Evolutionary conservation across 2,113 vertebrate genomes (phyloP).

Genomic region (Campylorhamphus procurvoides): DNA sequence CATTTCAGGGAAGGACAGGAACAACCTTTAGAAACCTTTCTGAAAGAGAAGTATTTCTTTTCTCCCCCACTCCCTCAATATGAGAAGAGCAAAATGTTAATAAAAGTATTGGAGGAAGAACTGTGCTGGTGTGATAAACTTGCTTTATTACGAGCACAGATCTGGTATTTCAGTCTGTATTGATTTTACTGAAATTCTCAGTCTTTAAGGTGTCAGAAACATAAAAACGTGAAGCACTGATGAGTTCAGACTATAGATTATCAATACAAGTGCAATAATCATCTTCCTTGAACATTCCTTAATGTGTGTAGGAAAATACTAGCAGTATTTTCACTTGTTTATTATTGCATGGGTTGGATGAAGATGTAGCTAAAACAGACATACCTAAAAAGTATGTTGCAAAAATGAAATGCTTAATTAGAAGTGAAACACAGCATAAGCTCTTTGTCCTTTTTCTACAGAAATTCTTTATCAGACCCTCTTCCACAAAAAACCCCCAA

Average conservation of each 20-base stretch:
- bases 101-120: background rate
- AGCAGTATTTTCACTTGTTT: background rate
- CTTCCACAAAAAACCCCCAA: background rate
- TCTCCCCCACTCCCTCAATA: fast-evolving
- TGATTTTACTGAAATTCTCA: background rate
- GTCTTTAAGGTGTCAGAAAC: background rate
- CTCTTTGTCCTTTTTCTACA: background rate
- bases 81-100: background rate
- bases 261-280: background rate
- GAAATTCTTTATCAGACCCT: background rate
- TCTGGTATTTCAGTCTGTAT: background rate
- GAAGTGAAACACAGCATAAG: background rate
- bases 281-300: background rate
- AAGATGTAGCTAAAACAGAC: background rate
- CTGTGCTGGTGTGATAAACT: background rate
- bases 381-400: background rate
- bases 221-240: background rate
- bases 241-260: background rate
- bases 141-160: background rate
- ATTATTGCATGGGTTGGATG: background rate
- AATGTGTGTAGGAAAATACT: background rate
- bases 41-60: background rate
- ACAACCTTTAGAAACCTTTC: background rate
- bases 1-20: background rate
- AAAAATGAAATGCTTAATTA: background rate